Percentiles rank a stretch among this genome's conserved stretches.
phyloP scores from a whole-genome alignment of 2,113 vertebrate species.

The Brachypodius melanocephalos region DNA sequence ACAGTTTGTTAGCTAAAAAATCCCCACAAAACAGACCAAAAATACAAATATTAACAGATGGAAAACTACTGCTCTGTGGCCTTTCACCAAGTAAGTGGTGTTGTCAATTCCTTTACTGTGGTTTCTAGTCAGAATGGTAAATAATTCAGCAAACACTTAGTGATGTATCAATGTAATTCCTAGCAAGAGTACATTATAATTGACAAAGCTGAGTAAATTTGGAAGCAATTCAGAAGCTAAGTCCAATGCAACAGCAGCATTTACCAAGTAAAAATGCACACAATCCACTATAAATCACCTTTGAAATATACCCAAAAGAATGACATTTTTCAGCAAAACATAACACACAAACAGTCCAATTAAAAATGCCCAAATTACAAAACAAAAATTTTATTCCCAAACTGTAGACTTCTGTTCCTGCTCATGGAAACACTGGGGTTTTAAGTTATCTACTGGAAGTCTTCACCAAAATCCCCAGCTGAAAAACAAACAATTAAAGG shows the following conservation, averaged over 20 bases:
- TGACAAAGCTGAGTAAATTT: not conserved
- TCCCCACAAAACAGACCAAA: not conserved
- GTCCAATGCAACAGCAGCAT: not conserved
- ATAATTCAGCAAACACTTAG: not conserved
- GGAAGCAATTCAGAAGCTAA: not conserved
- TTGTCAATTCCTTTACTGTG: not conserved
- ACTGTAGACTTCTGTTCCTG: not conserved
- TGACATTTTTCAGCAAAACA: not conserved
- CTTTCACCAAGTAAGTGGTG: not conserved
- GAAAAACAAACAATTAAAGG: not conserved
- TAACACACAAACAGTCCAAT: not conserved
- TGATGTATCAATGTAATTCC: not conserved
- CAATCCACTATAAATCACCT: not conserved
- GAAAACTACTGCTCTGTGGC: not conserved
- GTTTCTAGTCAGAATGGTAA: not conserved
- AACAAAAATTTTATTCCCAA: not conserved
- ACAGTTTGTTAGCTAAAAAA: not conserved
- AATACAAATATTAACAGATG: not conserved
- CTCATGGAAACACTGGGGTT: not conserved
- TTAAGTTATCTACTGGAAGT: not conserved
- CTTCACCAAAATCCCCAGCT: not conserved
- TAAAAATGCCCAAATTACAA: not conserved
- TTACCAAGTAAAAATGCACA: not conserved
- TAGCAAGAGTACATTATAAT: not conserved
- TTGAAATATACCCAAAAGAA: not conserved